A percentile compares a stretch with the other conserved stretches of the same genome.
Conservation (phyloP, 1,140 invertebrate genomes). For the Nasonia giraulti region DNA sequence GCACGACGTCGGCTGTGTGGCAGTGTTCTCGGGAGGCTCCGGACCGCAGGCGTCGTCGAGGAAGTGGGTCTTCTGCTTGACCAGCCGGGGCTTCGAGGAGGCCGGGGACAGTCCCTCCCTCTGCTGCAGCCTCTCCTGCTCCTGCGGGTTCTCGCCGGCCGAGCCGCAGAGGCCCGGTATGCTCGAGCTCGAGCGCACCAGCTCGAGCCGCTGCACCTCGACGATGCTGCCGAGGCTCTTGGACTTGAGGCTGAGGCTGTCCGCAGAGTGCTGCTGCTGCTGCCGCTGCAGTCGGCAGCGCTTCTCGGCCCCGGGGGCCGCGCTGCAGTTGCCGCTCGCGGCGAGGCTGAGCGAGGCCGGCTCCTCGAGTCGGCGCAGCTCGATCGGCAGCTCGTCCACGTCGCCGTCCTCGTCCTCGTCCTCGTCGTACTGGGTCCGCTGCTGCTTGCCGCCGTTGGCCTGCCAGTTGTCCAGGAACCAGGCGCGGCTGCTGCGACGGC, state of each 20-base stretch:
- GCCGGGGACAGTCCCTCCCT: slow-evolving; percentile 54
- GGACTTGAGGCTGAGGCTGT: slow-evolving; percentile 80
- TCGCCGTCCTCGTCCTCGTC: slow-evolving; percentile 81
- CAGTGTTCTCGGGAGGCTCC: slow-evolving; percentile 65
- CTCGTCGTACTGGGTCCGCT: slow-evolving; percentile 70
- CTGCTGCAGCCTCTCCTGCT: not conserved
- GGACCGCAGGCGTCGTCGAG: slow-evolving; percentile 63
- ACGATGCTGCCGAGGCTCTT: slow-evolving; percentile 88
- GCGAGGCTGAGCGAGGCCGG: slow-evolving; percentile 55
- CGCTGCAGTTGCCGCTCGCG: not conserved
- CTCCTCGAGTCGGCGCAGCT: slow-evolving; percentile 89
- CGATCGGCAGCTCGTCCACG: slow-evolving; percentile 88
- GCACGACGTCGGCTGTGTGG: slow-evolving; percentile 57
- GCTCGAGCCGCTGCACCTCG: slow-evolving; percentile 80
- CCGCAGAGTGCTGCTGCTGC: slow-evolving; percentile 67
- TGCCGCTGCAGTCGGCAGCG: too few species aligned
- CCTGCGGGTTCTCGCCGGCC: not conserved
- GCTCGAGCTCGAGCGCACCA: slow-evolving; percentile 84
- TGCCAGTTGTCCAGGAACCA: slow-evolving; percentile 89
- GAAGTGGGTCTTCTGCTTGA: slow-evolving; percentile 68
- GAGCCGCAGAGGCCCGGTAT: slow-evolving; percentile 78
- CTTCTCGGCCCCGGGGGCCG: too few species aligned
- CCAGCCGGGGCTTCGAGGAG: slow-evolving; percentile 65
- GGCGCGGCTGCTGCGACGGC: slow-evolving; percentile 78
- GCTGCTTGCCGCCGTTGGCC: slow-evolving; percentile 71